Evolutionary conservation across 2,888 invertebrate genomes (phyloP), one percentile per base, ranked within the genome.

Genomic region (Macropis europaea): DNA sequence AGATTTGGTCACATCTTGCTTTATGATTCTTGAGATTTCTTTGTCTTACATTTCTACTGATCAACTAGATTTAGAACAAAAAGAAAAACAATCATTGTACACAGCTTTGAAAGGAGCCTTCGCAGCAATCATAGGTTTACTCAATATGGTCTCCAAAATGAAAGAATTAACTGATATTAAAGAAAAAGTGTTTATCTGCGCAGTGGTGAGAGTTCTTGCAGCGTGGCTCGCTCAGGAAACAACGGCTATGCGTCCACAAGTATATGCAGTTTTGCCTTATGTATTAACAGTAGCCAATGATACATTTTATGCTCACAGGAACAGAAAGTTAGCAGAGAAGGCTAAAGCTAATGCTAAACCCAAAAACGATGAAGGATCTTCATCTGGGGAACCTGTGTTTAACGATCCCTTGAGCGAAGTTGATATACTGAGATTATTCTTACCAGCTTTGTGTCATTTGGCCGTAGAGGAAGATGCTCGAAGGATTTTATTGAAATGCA

Each of bases 211-310:
- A 79, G 95, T 97, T 32, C 90, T 97, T 54, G 94, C 96, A 11
- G 94, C 96, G n/a, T 97, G 97, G 97, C 91, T 97, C 82, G 96
- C 96, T 0, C 97, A 97, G 90, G 97, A 97, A 91, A 96, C 97
- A 0, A 94, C 95, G 1, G 96, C 97, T 0, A 95, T 97, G 95
- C 93, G 96, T 30, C 93, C 95, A 42, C 96, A 96, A 88, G 93
- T 97, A 36, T 96, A 95, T 86, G 93, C 94, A 64, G 90, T 97
- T 19, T 90, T 97, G 32, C 97, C 97, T 6, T 97, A 94, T 88
- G 93, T 97, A 87, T 92, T 97, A 63, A 92, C 94, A 42, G 89
- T 96, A 30, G 95, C 95, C 11, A 96, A 96, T 91, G 95, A 96
- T 83, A 95, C 95, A 0, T 97, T 96, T 90, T 94, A 95, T 85